A percentile compares a stretch with the other conserved stretches of the same genome.
phyloP scores from a whole-genome alignment of 2,113 vertebrate genomes.

The Conger conger region DNA sequence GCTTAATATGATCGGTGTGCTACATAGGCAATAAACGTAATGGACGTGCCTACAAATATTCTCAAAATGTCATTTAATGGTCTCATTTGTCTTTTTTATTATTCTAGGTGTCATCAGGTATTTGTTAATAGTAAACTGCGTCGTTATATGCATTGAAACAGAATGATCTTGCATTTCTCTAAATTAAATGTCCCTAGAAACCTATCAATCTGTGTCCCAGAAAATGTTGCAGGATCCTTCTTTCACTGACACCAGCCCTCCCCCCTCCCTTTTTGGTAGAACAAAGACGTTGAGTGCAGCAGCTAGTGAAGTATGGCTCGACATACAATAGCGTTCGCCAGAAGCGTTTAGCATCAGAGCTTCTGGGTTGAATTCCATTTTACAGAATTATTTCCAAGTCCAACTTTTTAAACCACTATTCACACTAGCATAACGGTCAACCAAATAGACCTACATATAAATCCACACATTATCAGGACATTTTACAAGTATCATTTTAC shows the following conservation, averaged over 20 bases:
- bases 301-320: constrained; percentile 1
- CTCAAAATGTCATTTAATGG: not conserved
- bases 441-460: not conserved
- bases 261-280: constrained; percentile 58
- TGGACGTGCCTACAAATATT: not conserved
- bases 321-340: not conserved
- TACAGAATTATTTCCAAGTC: not conserved
- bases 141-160: not conserved
- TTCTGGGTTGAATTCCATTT: not conserved
- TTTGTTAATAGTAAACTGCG: not conserved
- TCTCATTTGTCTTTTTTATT: not conserved
- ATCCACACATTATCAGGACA: not conserved
- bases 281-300: constrained; percentile 54
- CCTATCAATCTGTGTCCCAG: constrained; percentile 45
- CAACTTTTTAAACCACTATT: not conserved
- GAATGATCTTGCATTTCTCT: not conserved
- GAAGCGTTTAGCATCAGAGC: not conserved
- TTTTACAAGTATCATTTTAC: not conserved
- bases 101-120: not conserved
- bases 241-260: constrained; percentile 43
- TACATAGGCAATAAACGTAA: not conserved
- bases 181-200: constrained; percentile 14
- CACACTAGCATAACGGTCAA: not conserved
- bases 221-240: constrained; percentile 51
- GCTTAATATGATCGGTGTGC: not conserved